Percentiles rank a stretch among this genome's conserved stretches.
Evolutionary conservation across 2,888 invertebrate genomes (phyloP).

Genomic region (Acheta domesticus): DNA sequence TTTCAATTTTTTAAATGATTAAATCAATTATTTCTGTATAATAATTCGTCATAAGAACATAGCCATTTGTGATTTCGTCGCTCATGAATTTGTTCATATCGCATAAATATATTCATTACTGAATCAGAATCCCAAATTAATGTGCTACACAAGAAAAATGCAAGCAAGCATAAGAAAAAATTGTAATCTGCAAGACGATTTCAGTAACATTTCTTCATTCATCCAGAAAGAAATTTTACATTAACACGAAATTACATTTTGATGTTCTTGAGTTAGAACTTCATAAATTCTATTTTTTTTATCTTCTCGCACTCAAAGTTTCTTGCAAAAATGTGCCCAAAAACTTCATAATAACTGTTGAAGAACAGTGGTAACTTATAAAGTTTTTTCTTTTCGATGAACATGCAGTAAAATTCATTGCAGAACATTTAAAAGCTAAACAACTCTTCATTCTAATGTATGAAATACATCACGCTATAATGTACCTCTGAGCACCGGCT

Average conservation of each 20-base stretch:
- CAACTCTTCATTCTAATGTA: conserved; percentile 2
- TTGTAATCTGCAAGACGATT: no score
- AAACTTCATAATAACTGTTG: conserved; percentile 9
- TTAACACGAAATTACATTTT: conserved; percentile 1
- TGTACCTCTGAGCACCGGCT: neutral
- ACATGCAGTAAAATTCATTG: neutral
- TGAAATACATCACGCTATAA: neutral
- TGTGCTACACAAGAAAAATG: no score
- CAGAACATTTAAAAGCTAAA: conserved; percentile 18
- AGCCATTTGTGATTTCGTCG: no score
- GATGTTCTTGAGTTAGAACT: conserved; percentile 3
- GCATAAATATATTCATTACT: no score
- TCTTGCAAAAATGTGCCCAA: neutral
- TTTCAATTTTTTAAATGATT: no score
- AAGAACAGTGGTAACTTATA: neutral
- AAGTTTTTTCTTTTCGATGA: conserved; percentile 1
- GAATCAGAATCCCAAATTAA: no score
- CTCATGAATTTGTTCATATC: no score
- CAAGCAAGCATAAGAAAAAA: no score
- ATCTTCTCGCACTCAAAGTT: neutral
- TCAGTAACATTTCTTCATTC: neutral
- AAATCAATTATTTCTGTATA: no score
- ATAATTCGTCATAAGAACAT: no score
- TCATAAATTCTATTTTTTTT: neutral
- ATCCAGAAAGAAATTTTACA: neutral